Percentiles rank a stretch among this genome's conserved stretches.
Conservation (phyloP, 2,797 vertebrate species). For the Harpia harpyja region DNA sequence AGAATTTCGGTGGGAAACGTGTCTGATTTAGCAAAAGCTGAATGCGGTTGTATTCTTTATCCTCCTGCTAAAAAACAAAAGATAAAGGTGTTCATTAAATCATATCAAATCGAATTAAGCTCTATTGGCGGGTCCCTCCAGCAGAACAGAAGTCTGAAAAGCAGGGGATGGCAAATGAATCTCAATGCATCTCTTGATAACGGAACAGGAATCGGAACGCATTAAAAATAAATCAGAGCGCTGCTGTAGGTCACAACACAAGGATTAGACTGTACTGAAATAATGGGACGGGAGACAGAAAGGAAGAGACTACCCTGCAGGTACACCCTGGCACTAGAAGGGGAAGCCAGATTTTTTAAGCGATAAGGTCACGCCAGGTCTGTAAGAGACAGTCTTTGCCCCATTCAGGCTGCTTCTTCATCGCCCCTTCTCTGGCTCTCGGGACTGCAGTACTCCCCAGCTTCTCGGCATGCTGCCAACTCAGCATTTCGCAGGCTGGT, state of each 20-base stretch:
- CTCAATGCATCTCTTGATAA: constrained; percentile 50
- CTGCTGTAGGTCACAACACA: constrained; percentile 59
- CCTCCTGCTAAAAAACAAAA: constrained; percentile 55
- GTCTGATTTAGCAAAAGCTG: constrained; percentile 62
- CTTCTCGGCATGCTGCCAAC: neutral
- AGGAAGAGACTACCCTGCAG: constrained; percentile 1
- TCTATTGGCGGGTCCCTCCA: constrained; percentile 57
- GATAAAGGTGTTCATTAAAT: constrained; percentile 67
- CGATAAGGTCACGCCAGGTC: neutral
- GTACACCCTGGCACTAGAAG: neutral
- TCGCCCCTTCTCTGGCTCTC: neutral
- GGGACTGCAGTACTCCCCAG: neutral
- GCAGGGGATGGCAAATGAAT: constrained; percentile 48
- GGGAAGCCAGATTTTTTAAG: neutral
- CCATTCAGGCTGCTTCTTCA: neutral
- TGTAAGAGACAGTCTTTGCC: neutral
- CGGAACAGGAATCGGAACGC: constrained; percentile 45
- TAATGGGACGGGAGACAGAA: constrained; percentile 29
- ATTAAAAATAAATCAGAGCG: constrained; percentile 59
- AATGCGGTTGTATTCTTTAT: constrained; percentile 35
- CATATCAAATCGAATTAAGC: constrained; percentile 51
- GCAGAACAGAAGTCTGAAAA: constrained; percentile 57
- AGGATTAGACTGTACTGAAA: constrained; percentile 37
- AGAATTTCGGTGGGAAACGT: constrained; percentile 66
- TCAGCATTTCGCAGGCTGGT: neutral